Evolutionary conservation across 2,113 vertebrate genomes (phyloP).

Genomic region (Ciconia maguari): DNA sequence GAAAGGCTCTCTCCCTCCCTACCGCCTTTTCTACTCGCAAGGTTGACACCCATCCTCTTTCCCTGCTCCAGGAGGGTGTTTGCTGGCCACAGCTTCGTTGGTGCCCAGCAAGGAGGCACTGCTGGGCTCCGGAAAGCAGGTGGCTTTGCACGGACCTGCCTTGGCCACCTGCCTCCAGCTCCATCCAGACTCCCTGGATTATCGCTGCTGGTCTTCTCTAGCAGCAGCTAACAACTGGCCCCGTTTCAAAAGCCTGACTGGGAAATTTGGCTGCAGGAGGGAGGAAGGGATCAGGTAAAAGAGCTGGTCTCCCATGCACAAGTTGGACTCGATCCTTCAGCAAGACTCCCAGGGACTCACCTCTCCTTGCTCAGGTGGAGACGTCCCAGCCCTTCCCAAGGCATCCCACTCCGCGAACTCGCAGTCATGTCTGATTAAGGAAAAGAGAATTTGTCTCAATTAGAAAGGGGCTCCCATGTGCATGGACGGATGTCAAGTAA

Average conservation of each 20-base stretch:
- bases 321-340: background rate
- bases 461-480: constrained; percentile 38
- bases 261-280: background rate
- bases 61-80: background rate
- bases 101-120: background rate
- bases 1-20: background rate
- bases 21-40: background rate
- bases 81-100: background rate
- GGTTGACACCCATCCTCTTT: background rate
- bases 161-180: background rate
- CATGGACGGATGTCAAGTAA: constrained; percentile 16
- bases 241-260: background rate
- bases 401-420: constrained; percentile 30
- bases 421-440: constrained; percentile 61
- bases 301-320: background rate
- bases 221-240: constrained; percentile 3
- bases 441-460: constrained; percentile 69
- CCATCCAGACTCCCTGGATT: background rate
- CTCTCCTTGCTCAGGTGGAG: constrained; percentile 50
- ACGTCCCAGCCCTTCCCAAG: constrained; percentile 48
- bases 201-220: background rate
- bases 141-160: background rate
- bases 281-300: background rate
- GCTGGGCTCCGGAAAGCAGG: background rate
- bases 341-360: constrained; percentile 56